Evolutionary conservation across 2,113 vertebrate species (phyloP).

Genomic region (Genyomyrus donnyi): DNA sequence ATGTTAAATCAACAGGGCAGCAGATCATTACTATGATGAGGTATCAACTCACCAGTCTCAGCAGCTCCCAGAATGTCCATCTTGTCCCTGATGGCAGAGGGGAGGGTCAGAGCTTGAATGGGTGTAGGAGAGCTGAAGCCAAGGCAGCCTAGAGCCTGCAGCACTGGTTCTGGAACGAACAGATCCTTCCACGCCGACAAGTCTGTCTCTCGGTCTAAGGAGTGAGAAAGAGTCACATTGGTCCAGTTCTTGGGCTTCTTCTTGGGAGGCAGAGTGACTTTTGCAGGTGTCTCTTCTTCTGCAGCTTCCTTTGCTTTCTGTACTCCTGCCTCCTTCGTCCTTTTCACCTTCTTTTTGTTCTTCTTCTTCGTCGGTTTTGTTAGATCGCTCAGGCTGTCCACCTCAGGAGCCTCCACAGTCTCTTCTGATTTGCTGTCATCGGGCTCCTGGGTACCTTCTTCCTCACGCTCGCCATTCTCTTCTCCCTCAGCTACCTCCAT

Average conservation of each 20-base stretch:
- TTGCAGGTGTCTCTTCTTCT: conserved; percentile 21
- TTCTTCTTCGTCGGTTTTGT: conserved; percentile 32
- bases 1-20: not conserved
- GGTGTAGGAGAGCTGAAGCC: conserved; percentile 86
- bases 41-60: conserved; percentile 75
- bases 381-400: not conserved
- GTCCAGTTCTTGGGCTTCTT: conserved; percentile 77
- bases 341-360: conserved; percentile 52
- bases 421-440: not conserved
- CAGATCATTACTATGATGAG: not conserved
- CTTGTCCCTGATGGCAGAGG: conserved; percentile 83
- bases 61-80: conserved; percentile 90
- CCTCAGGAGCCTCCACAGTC: conserved; percentile 4
- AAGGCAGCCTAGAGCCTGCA: conserved; percentile 75
- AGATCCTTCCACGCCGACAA: conserved; percentile 82
- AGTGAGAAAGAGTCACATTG: conserved; percentile 45
- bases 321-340: conserved; percentile 33
- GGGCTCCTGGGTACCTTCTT: not conserved
- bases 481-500: not conserved
- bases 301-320: conserved; percentile 11
- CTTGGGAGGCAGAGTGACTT: conserved; percentile 33
- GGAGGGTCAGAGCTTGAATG: conserved; percentile 81
- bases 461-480: not conserved
- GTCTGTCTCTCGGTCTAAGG: conserved; percentile 55
- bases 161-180: conserved; percentile 77